phyloP scores from a whole-genome alignment of 1,140 invertebrate species.

The Chymomyza costata region DNA sequence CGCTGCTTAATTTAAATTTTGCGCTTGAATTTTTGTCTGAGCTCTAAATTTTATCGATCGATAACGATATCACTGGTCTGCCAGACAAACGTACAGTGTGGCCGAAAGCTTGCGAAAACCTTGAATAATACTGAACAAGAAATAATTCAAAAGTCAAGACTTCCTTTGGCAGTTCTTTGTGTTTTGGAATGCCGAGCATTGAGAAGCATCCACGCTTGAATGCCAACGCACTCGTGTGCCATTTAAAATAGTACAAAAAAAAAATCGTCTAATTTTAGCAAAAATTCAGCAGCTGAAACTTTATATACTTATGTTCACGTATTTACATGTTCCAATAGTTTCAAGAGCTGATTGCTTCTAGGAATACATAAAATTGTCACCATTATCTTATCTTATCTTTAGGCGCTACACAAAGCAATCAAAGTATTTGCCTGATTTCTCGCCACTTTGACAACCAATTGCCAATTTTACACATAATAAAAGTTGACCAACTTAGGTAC shows the following conservation, averaged over 20 bases:
- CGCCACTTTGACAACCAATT: slow-evolving; percentile 31
- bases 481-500: slow-evolving; percentile 30
- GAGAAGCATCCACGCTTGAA: slow-evolving; percentile 25
- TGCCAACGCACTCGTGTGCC: slow-evolving; percentile 64
- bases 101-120: too few relatives aligned
- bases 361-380: not conserved
- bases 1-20: too few relatives aligned
- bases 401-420: slow-evolving; percentile 22
- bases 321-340: too few relatives aligned
- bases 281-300: slow-evolving; percentile 15
- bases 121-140: too few relatives aligned
- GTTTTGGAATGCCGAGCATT: too few relatives aligned
- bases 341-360: too few relatives aligned
- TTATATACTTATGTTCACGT: slow-evolving; percentile 12
- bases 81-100: too few relatives aligned
- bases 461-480: slow-evolving; percentile 46
- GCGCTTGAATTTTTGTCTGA: too few relatives aligned
- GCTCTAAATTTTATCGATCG: too few relatives aligned
- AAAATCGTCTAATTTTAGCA: slow-evolving; percentile 49
- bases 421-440: slow-evolving; percentile 23
- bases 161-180: too few relatives aligned
- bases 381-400: slow-evolving; percentile 29
- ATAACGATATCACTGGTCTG: too few relatives aligned
- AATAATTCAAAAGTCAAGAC: too few relatives aligned
- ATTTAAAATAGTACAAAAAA: slow-evolving; percentile 31